These are phyloP conservation scores for Heptranchias perlo DNA, from an alignment of 2,113 vertebrate species.

Conservation along the genomic window DNA sequence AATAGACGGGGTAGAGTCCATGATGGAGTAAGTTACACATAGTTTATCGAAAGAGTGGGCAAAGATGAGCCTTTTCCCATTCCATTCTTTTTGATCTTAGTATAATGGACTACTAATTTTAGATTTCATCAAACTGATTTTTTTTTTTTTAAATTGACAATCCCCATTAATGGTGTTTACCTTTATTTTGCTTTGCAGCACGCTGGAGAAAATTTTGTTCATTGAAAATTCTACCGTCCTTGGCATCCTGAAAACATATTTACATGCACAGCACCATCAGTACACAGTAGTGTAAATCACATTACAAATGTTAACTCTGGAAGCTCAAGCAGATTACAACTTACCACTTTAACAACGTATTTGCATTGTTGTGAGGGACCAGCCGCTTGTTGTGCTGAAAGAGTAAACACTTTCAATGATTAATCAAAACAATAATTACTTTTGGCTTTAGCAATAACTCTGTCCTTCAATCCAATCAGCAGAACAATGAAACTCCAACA, in stretches of 20 bases:
- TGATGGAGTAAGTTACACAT: neutral
- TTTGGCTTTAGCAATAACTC: neutral
- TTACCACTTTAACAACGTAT: constrained; percentile 26
- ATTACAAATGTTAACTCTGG: neutral
- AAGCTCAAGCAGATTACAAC: constrained; percentile 1
- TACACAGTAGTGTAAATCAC: neutral
- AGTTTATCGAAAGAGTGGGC: neutral
- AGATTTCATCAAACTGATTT: neutral
- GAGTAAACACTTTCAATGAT: neutral
- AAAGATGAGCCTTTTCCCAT: neutral
- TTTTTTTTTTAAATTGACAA: neutral
- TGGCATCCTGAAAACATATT: constrained; percentile 65
- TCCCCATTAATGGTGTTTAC: constrained; percentile 47
- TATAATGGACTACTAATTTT: neutral
- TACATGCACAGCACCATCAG: neutral
- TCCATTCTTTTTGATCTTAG: neutral
- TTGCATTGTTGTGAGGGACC: neutral
- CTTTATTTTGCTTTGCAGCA: constrained; percentile 69
- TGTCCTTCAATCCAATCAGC: neutral
- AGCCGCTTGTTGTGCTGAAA: constrained; percentile 8
- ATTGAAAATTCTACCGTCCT: constrained; percentile 80
- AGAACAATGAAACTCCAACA: neutral
- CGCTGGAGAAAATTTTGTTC: constrained; percentile 90
- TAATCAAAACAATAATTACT: neutral
- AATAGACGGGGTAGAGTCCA: neutral